Evolutionary conservation across 2,797 vertebrate genomes (phyloP).

Genomic region (Sebastes wilsoni): DNA sequence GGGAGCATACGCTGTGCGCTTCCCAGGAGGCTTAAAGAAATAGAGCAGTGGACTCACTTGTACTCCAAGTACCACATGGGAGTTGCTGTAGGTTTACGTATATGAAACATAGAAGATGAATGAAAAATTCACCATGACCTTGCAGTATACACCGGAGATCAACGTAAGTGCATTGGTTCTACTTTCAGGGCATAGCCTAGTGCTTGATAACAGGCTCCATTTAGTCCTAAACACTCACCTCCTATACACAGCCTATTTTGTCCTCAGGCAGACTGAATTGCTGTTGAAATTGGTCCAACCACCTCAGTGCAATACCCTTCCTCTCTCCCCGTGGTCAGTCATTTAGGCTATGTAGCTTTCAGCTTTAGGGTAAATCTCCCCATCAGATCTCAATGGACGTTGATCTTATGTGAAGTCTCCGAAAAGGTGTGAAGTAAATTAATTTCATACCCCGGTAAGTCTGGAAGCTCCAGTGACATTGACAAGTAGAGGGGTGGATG

Average conservation of each 20-base stretch:
- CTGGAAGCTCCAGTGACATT: slow-evolving; percentile 58
- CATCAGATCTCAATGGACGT: slow-evolving; percentile 51
- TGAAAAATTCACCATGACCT: slow-evolving; percentile 13
- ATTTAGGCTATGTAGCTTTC: slow-evolving; percentile 49
- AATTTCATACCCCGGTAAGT: slow-evolving; percentile 73
- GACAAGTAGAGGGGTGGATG: slow-evolving; percentile 40
- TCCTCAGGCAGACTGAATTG: slow-evolving; percentile 23
- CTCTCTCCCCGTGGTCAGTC: slow-evolving; percentile 51
- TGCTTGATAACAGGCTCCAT: slow-evolving; percentile 23
- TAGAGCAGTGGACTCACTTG: slow-evolving; percentile 36
- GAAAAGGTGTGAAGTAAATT: slow-evolving; percentile 74
- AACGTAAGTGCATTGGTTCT: slow-evolving; percentile 7
- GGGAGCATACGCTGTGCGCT: slow-evolving; percentile 7
- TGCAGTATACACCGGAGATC: neutral
- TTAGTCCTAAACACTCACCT: slow-evolving; percentile 46
- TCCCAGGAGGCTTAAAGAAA: slow-evolving; percentile 48
- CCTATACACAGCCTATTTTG: slow-evolving; percentile 11
- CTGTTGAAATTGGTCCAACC: slow-evolving; percentile 43
- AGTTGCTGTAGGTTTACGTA: neutral
- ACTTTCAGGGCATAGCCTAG: slow-evolving; percentile 7
- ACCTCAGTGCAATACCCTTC: slow-evolving; percentile 34
- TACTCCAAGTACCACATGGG: slow-evolving; percentile 30
- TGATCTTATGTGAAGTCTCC: slow-evolving; percentile 67
- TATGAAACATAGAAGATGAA: slow-evolving; percentile 23
- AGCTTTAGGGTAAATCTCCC: slow-evolving; percentile 52